Evolutionary conservation across 2,113 vertebrate species (phyloP).

Genomic region (Cyphotilapia sp.): DNA sequence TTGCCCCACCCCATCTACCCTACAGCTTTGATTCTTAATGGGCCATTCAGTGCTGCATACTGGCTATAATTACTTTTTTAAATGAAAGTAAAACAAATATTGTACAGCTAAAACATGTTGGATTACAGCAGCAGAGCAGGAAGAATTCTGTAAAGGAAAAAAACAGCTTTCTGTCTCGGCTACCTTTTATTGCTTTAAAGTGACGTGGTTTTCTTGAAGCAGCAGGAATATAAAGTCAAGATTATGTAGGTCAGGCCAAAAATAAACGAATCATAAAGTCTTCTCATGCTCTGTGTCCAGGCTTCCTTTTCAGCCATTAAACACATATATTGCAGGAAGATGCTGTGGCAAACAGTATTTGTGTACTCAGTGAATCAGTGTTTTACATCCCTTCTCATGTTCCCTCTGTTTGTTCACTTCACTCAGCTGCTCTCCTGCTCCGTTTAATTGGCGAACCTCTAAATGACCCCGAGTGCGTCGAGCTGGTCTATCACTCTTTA

Average conservation of each 20-base stretch:
- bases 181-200: neutral
- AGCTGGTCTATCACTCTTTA: constrained; percentile 30
- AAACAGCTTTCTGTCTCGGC: fast-evolving
- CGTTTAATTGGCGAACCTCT: constrained; percentile 32
- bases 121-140: neutral
- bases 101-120: neutral
- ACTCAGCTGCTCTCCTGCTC: neutral
- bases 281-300: neutral
- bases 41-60: neutral
- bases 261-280: neutral
- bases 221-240: neutral
- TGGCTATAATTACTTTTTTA: neutral
- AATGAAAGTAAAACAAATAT: neutral
- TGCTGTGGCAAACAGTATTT: neutral
- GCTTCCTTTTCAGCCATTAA: neutral
- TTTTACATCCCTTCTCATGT: neutral
- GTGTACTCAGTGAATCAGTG: neutral
- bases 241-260: neutral
- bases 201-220: neutral
- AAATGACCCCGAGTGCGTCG: constrained; percentile 42
- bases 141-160: neutral
- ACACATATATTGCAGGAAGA: neutral
- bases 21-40: neutral
- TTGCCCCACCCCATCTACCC: fast-evolving
- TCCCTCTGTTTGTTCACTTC: neutral